Conservation (phyloP, 2,113 vertebrate species). For the Siniperca knerii region DNA sequence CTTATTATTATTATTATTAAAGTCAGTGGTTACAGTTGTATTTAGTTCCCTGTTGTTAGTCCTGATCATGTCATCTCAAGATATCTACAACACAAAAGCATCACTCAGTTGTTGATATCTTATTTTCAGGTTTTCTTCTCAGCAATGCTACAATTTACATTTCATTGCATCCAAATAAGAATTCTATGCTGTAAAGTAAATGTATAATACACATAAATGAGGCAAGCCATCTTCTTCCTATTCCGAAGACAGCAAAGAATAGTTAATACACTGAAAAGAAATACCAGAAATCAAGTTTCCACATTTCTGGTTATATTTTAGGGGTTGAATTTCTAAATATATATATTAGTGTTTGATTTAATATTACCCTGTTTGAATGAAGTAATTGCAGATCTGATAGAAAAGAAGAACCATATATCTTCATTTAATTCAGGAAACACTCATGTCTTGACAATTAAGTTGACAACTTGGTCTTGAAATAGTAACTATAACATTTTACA, state of each 20-base stretch:
- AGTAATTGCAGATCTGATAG: not conserved
- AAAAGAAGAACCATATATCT: conserved; percentile 8
- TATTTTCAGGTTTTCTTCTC: not conserved
- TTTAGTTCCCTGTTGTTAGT: not conserved
- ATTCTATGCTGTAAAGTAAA: not conserved
- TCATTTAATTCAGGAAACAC: conserved; percentile 23
- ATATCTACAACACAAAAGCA: not conserved
- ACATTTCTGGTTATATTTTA: not conserved
- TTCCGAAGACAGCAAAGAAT: not conserved
- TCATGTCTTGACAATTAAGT: conserved; percentile 33
- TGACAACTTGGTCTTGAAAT: conserved; percentile 44
- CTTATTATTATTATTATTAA: not conserved
- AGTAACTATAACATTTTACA: conserved; percentile 53
- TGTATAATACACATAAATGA: not conserved
- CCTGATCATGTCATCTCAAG: not conserved
- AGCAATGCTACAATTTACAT: conserved; percentile 1
- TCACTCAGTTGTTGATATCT: not conserved
- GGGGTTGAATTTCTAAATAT: not conserved
- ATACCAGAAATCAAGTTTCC: too few species aligned
- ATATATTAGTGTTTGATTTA: conserved; percentile 15
- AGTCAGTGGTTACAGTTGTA: not conserved
- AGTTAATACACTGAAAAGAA: not conserved
- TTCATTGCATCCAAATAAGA: not conserved
- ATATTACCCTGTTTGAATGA: not conserved
- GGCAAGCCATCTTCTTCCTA: not conserved